Evolutionary conservation across 1,140 invertebrate genomes (phyloP).

Genomic region (Plectus sambesii): DNA sequence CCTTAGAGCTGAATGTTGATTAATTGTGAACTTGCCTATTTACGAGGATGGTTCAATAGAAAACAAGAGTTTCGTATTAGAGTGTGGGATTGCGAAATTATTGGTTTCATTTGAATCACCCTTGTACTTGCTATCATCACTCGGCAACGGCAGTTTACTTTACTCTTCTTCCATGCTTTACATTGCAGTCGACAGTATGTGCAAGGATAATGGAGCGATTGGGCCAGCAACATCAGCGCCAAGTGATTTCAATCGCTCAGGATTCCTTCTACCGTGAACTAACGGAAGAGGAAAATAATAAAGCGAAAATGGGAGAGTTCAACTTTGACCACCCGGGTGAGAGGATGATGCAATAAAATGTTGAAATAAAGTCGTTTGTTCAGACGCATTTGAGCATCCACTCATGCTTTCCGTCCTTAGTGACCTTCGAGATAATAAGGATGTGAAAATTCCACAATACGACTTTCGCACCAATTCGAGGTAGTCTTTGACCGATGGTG

Average conservation of each 20-base stretch:
- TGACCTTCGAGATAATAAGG: conserved; percentile 67
- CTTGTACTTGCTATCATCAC: too few relatives aligned
- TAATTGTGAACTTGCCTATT: too few relatives aligned
- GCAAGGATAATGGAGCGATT: conserved; percentile 85
- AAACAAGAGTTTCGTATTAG: too few relatives aligned
- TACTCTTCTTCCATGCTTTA: too few relatives aligned
- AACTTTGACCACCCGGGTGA: conserved; percentile 99
- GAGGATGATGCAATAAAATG: too few relatives aligned
- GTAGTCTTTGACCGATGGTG: conserved; percentile 48
- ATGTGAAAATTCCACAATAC: conserved; percentile 75
- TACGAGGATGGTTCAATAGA: too few relatives aligned
- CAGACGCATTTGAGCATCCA: conserved; percentile 76
- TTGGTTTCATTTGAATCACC: too few relatives aligned
- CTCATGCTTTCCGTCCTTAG: conserved; percentile 65
- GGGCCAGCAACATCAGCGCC: conserved; percentile 71
- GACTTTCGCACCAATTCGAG: conserved; percentile 73
- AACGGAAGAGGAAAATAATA: conserved; percentile 62
- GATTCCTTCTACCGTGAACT: conserved; percentile 88
- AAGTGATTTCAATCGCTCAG: conserved; percentile 85
- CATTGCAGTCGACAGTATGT: conserved; percentile 92
- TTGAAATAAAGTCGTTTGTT: too few relatives aligned
- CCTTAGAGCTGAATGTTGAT: too few relatives aligned
- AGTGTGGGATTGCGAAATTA: too few relatives aligned
- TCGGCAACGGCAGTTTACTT: too few relatives aligned
- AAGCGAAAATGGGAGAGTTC: conserved; percentile 77